These are phyloP conservation scores for Diadegma fenestrale DNA, from an alignment of 2,888 invertebrate genomes.

Conservation along the genomic window DNA sequence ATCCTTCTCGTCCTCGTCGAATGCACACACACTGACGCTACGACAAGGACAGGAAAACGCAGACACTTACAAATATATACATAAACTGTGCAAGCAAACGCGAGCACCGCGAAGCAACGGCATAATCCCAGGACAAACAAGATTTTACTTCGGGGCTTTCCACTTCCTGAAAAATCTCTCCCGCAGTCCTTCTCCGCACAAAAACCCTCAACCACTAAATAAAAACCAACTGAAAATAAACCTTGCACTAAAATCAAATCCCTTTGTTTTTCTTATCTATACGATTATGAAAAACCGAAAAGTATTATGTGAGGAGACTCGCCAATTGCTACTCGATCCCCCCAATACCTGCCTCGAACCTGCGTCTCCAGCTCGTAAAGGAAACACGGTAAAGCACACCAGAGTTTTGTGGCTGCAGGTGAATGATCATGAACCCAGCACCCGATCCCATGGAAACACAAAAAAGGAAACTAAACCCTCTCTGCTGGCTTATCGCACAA, in stretches of 20 bases:
- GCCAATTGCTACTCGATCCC: constrained; percentile 33
- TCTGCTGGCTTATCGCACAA: constrained; percentile 1
- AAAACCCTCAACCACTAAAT: constrained; percentile 20
- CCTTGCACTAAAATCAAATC: constrained; percentile 47
- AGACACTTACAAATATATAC: constrained; percentile 30
- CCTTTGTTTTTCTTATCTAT: constrained; percentile 61
- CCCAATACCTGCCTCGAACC: constrained; percentile 36
- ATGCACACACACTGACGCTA: background rate
- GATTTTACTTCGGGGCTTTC: constrained; percentile 68
- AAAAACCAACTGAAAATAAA: constrained; percentile 33
- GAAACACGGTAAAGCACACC: constrained; percentile 22
- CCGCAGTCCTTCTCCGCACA: background rate
- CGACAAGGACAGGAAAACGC: background rate
- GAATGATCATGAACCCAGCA: constrained; percentile 49
- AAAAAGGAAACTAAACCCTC: constrained; percentile 15
- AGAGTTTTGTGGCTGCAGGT: constrained; percentile 46
- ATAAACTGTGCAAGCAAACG: constrained; percentile 53
- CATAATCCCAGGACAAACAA: constrained; percentile 70
- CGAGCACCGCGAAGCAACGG: constrained; percentile 52
- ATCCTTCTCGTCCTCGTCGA: too few relatives aligned
- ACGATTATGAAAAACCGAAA: constrained; percentile 6
- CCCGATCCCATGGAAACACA: constrained; percentile 17
- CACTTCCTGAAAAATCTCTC: constrained; percentile 67
- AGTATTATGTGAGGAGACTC: constrained; percentile 42
- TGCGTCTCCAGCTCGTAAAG: constrained; percentile 44